A percentile compares a stretch with the other conserved stretches of the same genome.
Evolutionary conservation across 2,113 vertebrate species (phyloP).

Genomic region (Callaeas wilsoni): DNA sequence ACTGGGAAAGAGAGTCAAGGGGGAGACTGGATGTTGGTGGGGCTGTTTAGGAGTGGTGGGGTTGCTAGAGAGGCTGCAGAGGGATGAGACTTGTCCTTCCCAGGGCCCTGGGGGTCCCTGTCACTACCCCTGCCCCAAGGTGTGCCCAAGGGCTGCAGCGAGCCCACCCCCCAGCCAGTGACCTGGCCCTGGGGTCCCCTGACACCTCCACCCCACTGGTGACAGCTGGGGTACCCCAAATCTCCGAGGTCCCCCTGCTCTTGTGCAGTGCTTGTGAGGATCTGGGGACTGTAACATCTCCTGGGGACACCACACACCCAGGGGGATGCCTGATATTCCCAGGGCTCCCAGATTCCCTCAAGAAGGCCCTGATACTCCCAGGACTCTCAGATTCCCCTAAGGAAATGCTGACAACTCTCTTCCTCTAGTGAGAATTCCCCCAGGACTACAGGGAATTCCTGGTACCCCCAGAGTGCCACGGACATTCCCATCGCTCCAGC

Average conservation of each 20-base stretch:
- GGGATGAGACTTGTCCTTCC: neutral
- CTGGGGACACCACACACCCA: neutral
- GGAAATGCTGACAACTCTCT: neutral
- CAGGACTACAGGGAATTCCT: neutral
- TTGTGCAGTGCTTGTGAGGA: neutral
- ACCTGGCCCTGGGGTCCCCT: neutral
- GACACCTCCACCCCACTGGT: neutral
- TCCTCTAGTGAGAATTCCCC: neutral
- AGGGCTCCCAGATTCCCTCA: neutral
- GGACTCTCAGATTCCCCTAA: neutral
- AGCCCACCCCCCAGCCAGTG: neutral
- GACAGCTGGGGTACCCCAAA: neutral
- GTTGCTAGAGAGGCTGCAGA: neutral
- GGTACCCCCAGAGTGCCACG: neutral
- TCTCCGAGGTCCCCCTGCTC: rapidly evolving
- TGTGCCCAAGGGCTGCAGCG: rapidly evolving
- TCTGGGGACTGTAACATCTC: neutral
- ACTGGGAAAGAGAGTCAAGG: no score
- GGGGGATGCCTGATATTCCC: neutral
- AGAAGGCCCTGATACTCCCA: neutral
- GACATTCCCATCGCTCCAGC: neutral
- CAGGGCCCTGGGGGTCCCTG: neutral
- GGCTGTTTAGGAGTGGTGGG: neutral
- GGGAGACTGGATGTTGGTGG: neutral
- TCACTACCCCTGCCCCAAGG: neutral